A percentile compares a stretch with the other conserved stretches of the same genome.
Evolutionary conservation across 2,797 vertebrate genomes (phyloP).

Genomic region (Cyprinodon diabolis): DNA sequence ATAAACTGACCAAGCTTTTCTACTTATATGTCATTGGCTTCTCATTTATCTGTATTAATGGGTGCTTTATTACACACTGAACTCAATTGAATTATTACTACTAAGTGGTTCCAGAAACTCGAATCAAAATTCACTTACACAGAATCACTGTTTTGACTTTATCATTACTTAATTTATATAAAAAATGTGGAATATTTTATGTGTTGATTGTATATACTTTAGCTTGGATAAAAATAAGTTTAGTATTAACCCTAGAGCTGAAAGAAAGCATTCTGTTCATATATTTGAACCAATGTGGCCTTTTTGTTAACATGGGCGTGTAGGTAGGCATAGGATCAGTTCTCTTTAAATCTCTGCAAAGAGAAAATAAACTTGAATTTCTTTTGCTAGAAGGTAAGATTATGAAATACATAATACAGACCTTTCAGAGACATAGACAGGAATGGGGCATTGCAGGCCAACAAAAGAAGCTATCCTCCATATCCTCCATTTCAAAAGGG

Average conservation of each 20-base stretch:
- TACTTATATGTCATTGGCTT: not conserved
- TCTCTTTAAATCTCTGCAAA: not conserved
- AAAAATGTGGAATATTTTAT: not conserved
- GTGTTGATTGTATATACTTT: not conserved
- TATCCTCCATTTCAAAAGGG: no score
- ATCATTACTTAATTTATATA: not conserved
- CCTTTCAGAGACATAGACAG: no score
- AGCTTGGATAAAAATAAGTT: no score
- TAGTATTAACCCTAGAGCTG: no score
- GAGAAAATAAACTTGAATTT: not conserved
- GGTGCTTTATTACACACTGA: not conserved
- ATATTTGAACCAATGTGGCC: no score
- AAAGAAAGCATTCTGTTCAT: no score
- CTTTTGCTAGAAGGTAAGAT: slow-evolving; percentile 26
- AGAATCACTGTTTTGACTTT: not conserved
- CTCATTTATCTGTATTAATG: not conserved
- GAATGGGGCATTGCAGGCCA: no score
- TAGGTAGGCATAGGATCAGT: not conserved
- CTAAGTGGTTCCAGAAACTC: no score
- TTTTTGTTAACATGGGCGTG: no score
- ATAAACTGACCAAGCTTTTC: not conserved
- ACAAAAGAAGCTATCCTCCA: no score
- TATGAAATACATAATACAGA: no score
- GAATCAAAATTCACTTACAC: not conserved
- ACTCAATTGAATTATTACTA: not conserved